These are phyloP conservation scores for Sciurus vulgaris DNA, from an alignment of 2,797 vertebrate species.

Conservation along the genomic window DNA sequence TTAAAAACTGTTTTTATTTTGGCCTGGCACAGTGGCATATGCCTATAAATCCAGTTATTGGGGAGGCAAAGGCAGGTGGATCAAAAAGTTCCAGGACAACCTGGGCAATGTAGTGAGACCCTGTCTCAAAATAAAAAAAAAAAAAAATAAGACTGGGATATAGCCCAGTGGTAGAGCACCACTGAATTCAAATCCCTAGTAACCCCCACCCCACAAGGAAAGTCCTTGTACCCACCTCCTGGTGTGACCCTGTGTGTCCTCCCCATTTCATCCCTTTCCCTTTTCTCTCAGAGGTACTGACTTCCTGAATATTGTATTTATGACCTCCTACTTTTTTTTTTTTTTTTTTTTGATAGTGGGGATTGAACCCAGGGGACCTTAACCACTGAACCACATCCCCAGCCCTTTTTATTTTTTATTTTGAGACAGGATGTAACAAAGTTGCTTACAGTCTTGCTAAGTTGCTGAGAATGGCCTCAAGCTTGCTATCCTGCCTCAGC, in stretches of 20 bases:
- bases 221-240: neutral
- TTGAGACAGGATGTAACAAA: neutral
- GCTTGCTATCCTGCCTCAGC: neutral
- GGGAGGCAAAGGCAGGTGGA: too few relatives aligned
- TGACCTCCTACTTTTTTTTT: neutral
- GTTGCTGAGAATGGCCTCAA: neutral
- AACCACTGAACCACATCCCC: too few relatives aligned
- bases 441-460: neutral
- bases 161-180: too few relatives aligned
- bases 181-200: too few relatives aligned
- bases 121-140: too few relatives aligned
- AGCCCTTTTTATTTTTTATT: neutral
- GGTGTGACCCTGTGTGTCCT: neutral
- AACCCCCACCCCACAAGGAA: neutral
- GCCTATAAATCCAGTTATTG: too few relatives aligned
- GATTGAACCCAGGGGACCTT: too few relatives aligned
- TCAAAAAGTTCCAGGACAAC: too few relatives aligned
- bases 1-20: neutral
- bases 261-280: neutral
- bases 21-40: too few relatives aligned
- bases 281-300: neutral
- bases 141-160: too few relatives aligned
- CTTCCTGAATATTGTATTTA: neutral
- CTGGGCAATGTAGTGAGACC: too few relatives aligned
- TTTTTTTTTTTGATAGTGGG: neutral